These are phyloP conservation scores for Strigamia transsilvanica DNA, from an alignment of 2,888 invertebrate species.

Conservation along the genomic window DNA sequence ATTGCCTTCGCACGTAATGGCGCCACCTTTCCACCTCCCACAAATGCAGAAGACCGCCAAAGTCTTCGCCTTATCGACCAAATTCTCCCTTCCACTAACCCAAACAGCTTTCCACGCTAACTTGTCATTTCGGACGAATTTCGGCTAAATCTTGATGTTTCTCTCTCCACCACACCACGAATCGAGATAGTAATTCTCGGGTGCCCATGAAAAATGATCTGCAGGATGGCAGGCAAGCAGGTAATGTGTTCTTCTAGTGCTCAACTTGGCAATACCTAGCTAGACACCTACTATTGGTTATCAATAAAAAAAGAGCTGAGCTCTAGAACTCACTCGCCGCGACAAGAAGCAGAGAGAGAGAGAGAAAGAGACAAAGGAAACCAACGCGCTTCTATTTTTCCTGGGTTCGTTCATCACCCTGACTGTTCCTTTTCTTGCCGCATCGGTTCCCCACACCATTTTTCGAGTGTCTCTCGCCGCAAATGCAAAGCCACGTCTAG, in stretches of 20 bases:
- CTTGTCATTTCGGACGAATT: neutral
- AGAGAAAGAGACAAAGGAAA: neutral
- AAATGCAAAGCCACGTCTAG: slow-evolving; percentile 30
- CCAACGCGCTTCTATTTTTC: neutral
- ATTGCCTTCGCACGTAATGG: slow-evolving; percentile 30
- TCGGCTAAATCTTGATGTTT: neutral
- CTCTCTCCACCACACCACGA: neutral
- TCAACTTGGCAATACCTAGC: neutral
- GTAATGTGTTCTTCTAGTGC: slow-evolving; percentile 6
- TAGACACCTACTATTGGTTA: slow-evolving; percentile 1
- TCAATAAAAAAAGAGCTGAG: slow-evolving; percentile 1
- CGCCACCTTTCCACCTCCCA: slow-evolving; percentile 14
- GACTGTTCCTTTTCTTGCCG: slow-evolving; percentile 26
- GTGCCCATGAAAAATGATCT: slow-evolving; percentile 9
- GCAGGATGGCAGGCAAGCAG: neutral
- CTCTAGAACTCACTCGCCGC: neutral
- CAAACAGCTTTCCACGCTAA: neutral
- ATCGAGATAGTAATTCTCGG: neutral
- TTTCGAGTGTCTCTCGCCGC: slow-evolving; percentile 21
- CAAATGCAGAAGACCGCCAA: neutral
- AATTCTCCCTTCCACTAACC: neutral
- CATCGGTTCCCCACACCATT: slow-evolving; percentile 26
- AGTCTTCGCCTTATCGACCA: slow-evolving; percentile 25
- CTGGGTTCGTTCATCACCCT: slow-evolving; percentile 14
- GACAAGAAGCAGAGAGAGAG: neutral